Conservation (phyloP, 2,113 vertebrate genomes). For the Cyanoramphus novaezelandiae region DNA sequence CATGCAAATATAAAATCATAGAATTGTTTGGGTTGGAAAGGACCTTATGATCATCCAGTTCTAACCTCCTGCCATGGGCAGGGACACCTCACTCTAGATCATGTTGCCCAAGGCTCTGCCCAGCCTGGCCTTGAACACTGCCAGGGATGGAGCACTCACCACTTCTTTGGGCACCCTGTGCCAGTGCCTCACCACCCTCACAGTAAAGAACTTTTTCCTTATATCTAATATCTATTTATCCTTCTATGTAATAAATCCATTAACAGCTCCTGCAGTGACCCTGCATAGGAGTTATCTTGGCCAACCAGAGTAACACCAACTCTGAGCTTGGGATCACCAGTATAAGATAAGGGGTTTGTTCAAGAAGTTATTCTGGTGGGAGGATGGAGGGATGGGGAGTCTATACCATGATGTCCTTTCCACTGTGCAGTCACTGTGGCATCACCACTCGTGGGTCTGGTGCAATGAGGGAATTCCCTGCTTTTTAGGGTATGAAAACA, state of each 20-base stretch:
- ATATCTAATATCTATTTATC: background rate
- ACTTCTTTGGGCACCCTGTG: background rate
- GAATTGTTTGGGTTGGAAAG: background rate
- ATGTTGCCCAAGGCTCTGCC: background rate
- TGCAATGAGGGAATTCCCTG: background rate
- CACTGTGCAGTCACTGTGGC: background rate
- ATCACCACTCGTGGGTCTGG: background rate
- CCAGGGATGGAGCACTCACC: background rate
- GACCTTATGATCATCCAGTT: background rate
- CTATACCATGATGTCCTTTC: background rate
- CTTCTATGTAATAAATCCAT: background rate
- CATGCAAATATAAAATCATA: background rate
- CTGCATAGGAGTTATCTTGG: background rate
- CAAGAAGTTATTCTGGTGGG: background rate
- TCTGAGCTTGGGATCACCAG: background rate
- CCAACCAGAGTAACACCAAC: background rate
- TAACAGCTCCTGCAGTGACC: background rate
- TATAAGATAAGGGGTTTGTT: background rate
- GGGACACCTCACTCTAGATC: background rate
- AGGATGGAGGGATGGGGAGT: background rate
- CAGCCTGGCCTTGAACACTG: background rate
- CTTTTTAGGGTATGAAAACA: background rate
- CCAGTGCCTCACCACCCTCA: background rate
- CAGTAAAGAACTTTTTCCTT: background rate
- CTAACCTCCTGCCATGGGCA: background rate